Conservation (phyloP, 1,140 invertebrate genomes). For the Onthophagus taurus region DNA sequence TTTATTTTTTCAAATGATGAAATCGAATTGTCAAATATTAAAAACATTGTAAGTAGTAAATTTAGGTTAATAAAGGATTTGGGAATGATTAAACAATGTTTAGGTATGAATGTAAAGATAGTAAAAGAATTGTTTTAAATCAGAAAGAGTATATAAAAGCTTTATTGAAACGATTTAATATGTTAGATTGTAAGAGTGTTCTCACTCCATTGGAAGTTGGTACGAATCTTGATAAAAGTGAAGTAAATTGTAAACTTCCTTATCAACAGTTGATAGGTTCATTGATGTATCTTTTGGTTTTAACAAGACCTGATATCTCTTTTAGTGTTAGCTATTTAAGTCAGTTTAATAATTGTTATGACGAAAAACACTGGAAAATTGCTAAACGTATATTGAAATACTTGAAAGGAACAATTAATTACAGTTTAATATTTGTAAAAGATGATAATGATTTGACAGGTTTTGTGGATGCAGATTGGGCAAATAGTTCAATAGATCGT, state of each 20-base stretch:
- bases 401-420: slow-evolving; percentile 13
- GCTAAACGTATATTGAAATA: slow-evolving; percentile 39
- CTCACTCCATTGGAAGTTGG: slow-evolving; percentile 29
- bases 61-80: slow-evolving; percentile 32
- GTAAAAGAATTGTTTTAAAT: slow-evolving; percentile 26
- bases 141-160: slow-evolving; percentile 33
- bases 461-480: slow-evolving; percentile 32
- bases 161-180: slow-evolving; percentile 31
- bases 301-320: slow-evolving; percentile 33
- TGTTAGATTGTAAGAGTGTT: slow-evolving; percentile 32
- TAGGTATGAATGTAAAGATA: slow-evolving; percentile 32
- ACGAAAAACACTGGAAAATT: slow-evolving; percentile 10
- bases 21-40: slow-evolving; percentile 20
- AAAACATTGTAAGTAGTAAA: slow-evolving; percentile 16
- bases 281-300: slow-evolving; percentile 37
- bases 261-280: slow-evolving; percentile 32
- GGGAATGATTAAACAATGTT: slow-evolving; percentile 24
- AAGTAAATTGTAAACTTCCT: background rate
- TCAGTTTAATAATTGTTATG: slow-evolving; percentile 12
- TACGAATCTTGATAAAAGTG: slow-evolving; percentile 20
- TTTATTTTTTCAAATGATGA: slow-evolving; percentile 29
- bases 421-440: slow-evolving; percentile 2
- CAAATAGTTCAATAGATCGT: slow-evolving; percentile 26
- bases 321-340: slow-evolving; percentile 7
- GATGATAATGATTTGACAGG: background rate